A percentile compares a stretch with the other conserved stretches of the same genome.
Conservation (phyloP, 2,888 invertebrate genomes). For the Cataglyphis altisquamis region DNA sequence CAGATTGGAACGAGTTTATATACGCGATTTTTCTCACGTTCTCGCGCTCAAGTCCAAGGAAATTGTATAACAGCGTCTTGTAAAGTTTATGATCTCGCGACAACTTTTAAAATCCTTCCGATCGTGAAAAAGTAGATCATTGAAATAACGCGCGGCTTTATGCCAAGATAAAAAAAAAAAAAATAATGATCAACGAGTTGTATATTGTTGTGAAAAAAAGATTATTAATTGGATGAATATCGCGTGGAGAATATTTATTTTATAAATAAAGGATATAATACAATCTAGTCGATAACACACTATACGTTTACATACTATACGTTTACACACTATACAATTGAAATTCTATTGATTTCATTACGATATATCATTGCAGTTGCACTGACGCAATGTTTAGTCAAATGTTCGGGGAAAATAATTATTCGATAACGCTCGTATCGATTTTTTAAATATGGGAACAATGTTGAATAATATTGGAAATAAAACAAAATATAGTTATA, state of each 20-base stretch:
- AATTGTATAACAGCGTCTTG: conserved; percentile 37
- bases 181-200: not conserved
- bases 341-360: conserved; percentile 18
- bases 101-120: not conserved
- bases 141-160: conserved; percentile 6
- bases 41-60: conserved; percentile 35
- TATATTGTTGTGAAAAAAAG: not conserved
- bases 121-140: not conserved
- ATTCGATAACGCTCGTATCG: not conserved
- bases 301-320: not conserved
- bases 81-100: conserved; percentile 12
- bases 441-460: not conserved
- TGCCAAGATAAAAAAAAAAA: not conserved
- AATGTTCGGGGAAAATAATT: conserved; percentile 24
- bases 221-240: not conserved
- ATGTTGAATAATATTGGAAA: not conserved
- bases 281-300: not conserved
- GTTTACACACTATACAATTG: not conserved
- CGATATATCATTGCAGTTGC: conserved; percentile 23
- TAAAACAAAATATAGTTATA: not conserved
- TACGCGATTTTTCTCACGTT: conserved; percentile 65
- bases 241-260: not conserved
- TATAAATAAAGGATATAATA: not conserved
- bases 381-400: conserved; percentile 18
- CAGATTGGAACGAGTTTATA: conserved; percentile 66